Percentiles rank a stretch among this genome's conserved stretches.
Conservation (phyloP, 2,113 vertebrate species). For the Muntiacus muntjak region DNA sequence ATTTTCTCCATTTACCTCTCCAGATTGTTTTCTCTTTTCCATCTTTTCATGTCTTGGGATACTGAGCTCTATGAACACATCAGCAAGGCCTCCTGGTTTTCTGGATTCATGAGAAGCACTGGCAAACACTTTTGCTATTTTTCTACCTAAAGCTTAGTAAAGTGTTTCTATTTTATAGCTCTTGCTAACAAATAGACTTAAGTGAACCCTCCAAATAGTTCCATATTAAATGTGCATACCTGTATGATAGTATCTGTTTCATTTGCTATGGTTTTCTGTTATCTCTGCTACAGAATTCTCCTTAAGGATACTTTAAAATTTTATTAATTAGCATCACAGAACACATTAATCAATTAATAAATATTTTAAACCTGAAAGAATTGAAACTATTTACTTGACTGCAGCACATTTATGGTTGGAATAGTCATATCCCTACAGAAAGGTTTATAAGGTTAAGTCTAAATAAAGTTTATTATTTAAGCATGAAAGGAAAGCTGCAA, state of each 20-base stretch:
- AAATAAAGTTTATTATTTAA: conserved; percentile 35
- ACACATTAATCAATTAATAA: not conserved
- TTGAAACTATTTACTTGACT: not conserved
- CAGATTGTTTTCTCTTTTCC: not conserved
- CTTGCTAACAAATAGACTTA: not conserved
- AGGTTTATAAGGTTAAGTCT: conserved; percentile 6
- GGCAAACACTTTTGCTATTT: not conserved
- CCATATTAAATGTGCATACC: not conserved
- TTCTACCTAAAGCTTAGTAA: not conserved
- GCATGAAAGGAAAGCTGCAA: not conserved
- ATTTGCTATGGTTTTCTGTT: not conserved
- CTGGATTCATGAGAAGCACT: not conserved
- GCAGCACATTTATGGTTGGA: not conserved
- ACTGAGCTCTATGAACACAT: not conserved
- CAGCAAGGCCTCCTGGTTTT: not conserved
- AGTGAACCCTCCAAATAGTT: not conserved
- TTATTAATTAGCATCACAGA: not conserved
- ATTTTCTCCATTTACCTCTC: not conserved
- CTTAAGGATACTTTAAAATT: not conserved
- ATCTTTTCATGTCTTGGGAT: not conserved
- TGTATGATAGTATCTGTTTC: not conserved
- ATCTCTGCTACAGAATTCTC: not conserved
- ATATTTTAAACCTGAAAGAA: not conserved
- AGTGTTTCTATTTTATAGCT: not conserved
- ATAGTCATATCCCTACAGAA: not conserved